Conservation (phyloP, 2,888 invertebrate species). For the Halocaridina rubra region DNA sequence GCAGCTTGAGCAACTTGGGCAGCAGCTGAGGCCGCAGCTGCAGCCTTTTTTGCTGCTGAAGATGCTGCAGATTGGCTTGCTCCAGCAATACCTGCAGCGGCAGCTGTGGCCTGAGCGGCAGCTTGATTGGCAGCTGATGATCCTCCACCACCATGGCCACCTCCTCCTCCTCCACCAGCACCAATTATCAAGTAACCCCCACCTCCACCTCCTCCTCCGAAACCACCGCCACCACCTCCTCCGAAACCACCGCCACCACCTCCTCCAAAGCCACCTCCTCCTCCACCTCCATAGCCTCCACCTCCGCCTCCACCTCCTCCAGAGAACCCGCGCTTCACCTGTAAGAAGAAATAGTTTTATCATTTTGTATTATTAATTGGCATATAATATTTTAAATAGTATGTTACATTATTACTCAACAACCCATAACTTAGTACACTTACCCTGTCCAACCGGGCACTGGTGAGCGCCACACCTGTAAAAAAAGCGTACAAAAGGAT, state of each 20-base stretch:
- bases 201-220: not conserved
- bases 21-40: not conserved
- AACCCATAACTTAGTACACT: no score
- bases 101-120: slow-evolving; percentile 6
- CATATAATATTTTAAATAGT: no score
- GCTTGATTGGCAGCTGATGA: not conserved
- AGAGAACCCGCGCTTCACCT: not conserved
- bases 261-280: not conserved
- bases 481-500: no score
- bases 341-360: not conserved
- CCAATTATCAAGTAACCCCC: not conserved
- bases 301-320: not conserved
- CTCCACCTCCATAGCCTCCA: no score
- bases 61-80: slow-evolving; percentile 3
- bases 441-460: no score
- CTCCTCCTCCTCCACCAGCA: not conserved
- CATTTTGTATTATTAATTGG: no score
- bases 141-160: not conserved
- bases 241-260: not conserved
- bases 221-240: not conserved
- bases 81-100: not conserved
- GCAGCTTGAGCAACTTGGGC: slow-evolving; percentile 1
- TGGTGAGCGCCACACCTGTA: no score
- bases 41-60: not conserved
- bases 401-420: no score